Conservation (phyloP, 2,888 invertebrate genomes). For the Brachyptera risi region DNA sequence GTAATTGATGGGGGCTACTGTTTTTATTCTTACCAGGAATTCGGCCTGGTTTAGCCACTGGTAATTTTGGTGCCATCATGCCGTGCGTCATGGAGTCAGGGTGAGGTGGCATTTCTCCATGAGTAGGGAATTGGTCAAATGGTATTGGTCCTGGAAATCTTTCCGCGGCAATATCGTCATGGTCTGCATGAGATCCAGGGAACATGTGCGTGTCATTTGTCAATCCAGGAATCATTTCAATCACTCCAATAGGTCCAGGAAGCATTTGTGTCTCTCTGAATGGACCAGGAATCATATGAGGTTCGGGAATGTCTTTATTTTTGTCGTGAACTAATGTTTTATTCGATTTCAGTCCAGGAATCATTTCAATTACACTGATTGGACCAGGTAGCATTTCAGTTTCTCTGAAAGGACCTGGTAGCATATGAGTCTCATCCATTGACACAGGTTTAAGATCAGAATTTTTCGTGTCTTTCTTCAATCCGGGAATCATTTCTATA, state of each 20-base stretch:
- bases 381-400: slow-evolving; percentile 13
- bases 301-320: background rate
- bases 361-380: slow-evolving; percentile 22
- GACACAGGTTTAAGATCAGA: background rate
- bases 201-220: background rate
- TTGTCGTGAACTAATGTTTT: background rate
- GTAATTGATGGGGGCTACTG: background rate
- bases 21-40: background rate
- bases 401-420: background rate
- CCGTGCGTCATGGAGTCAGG: background rate
- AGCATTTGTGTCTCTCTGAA: background rate
- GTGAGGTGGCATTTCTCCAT: background rate
- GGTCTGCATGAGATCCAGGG: background rate
- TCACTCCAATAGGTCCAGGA: background rate
- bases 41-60: background rate
- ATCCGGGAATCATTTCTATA: background rate
- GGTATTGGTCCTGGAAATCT: slow-evolving; percentile 18
- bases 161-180: background rate
- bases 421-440: background rate
- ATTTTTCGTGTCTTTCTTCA: background rate
- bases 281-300: background rate
- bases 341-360: background rate
- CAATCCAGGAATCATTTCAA: background rate
- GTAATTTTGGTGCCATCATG: background rate
- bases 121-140: slow-evolving; percentile 7